Evolutionary conservation across 2,113 vertebrate species (phyloP), one percentile per base, ranked within the genome.

Genomic region (Tangachromis dhanisi): DNA sequence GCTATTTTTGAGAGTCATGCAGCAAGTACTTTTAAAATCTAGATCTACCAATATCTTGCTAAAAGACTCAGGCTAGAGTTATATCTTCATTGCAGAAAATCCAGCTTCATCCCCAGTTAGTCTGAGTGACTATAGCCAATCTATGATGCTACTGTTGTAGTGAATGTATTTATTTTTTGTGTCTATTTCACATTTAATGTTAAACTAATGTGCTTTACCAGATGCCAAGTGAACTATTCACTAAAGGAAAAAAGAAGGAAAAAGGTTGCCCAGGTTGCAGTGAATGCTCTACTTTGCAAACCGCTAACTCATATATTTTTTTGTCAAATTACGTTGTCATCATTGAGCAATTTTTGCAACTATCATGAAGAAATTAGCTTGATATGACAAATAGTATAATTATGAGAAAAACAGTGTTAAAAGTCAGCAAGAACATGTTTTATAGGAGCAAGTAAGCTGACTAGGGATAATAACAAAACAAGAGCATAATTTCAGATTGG

Each of bases 231-330:
- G 71, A 31, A 31, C 42, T 47, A 29, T 12, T 76, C 40, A 26
- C 21, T 26, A 73, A 73, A 26, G 38, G 40, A 4, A 45, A 45
- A 63, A 45, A 26, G 12, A 26, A 73, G 6, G 8, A 45, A 45
- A 73, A 45, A 10, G 21, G 8, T 26, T 73, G 35, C 8, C 38
- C 21, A 9, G 12, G 11, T 45, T 45, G 13, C 40, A 47, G 14
- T 47, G 40, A 26, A 26, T 76, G 40, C 21, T 76, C 21, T 47
- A 19, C 21, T 76, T 76, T 10, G 71, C 71, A 76, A 19, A 76
- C 6, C 0, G 3, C 68, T 26, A 73, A 45, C 4, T 10, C 38
- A 14, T 26, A 1, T 42, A 1, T 63, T 19, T 45, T 21, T 73
- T 73, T 73, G 21, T 29, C 24, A 17, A 71, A 73, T 1, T 73